Evolutionary conservation across 35 echinoderm and acorn worm species (phyloP).

Genomic region (Apostichopus californicus): DNA sequence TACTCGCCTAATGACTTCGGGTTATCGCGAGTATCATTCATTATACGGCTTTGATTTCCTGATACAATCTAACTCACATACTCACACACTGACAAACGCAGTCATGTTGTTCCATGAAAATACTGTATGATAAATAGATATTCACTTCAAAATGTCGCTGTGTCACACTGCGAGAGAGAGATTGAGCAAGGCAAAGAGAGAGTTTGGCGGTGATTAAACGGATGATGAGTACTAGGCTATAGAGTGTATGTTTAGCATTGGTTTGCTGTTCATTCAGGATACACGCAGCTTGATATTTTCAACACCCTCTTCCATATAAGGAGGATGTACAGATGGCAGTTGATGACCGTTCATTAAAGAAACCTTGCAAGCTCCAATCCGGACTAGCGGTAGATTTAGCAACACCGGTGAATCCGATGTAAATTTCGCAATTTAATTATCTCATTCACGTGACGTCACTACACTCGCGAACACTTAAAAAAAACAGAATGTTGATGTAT

Average conservation of each 20-base stretch:
- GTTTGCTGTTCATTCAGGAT: background rate
- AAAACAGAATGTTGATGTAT: too few relatives aligned
- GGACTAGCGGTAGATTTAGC: background rate
- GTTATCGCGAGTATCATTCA: too few relatives aligned
- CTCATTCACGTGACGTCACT: background rate
- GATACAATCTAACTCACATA: too few relatives aligned
- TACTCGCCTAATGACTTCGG: too few relatives aligned
- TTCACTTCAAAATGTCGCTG: background rate
- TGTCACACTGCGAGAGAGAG: background rate
- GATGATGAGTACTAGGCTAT: background rate
- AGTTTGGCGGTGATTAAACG: background rate
- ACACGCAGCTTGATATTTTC: background rate
- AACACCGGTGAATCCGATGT: background rate
- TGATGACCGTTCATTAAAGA: background rate
- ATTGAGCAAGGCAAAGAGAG: too few relatives aligned
- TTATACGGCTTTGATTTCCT: too few relatives aligned
- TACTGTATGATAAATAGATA: background rate
- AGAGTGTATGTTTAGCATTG: too few relatives aligned
- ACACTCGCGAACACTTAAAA: background rate
- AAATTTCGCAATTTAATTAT: slow-evolving; percentile 1
- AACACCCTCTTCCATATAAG: background rate
- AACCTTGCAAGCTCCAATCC: background rate
- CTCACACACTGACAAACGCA: background rate
- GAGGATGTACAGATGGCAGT: background rate
- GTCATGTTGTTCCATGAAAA: background rate